Base-by-base conservation (phyloP, 2,888 invertebrate species). In the Euclidia mi region DNA sequence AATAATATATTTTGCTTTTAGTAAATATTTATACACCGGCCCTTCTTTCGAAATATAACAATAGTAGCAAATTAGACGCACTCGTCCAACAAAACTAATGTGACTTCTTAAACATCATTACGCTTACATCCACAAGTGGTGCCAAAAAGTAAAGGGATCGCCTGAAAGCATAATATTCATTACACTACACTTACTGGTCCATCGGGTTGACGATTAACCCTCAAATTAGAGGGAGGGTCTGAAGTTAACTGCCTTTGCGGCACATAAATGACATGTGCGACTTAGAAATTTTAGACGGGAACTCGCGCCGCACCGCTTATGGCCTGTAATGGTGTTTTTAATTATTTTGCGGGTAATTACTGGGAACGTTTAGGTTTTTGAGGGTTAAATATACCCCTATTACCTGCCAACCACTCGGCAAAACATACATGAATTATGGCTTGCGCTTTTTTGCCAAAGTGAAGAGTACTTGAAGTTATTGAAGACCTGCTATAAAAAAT, bases 141-240 rank as follows among this genome's bases (percentile, higher is more conserved):
- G 35, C 70, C 45, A 56, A 51, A 67, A 69, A 78, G 73, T 80
- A 76, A 78, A 78, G 82, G 81, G 79, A 70, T 81, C 65, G 56
- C 51, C 71, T 64, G 65, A 67, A 67, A 67, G 78, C 70, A 56
- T 84, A 85, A 89, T 91, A 90, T 90, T 89, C 89, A 92, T 91
- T 90, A 90, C 83, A 83, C 78, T 75, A 82, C 85, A 86, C 87
- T 89, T 85, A 84, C 82, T 81, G 85, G 80, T 76, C 84, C 83
- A 83, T 89, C 71, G 74, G 78, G 72, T 65, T 76, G 82, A 80
- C 89, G 81, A 91, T 92, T 92, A 90, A 90, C 91, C 90, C 90
- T 87, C 81, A 80, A 91, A 88, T 88, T 88, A 88, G 83, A 81
- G 77, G 75, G 76, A 78, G 72, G 78, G 78, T 67, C 71, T 79